These are phyloP conservation scores for Hymenopus coronatus DNA, from an alignment of 2,888 invertebrate genomes.

Conservation along the genomic window DNA sequence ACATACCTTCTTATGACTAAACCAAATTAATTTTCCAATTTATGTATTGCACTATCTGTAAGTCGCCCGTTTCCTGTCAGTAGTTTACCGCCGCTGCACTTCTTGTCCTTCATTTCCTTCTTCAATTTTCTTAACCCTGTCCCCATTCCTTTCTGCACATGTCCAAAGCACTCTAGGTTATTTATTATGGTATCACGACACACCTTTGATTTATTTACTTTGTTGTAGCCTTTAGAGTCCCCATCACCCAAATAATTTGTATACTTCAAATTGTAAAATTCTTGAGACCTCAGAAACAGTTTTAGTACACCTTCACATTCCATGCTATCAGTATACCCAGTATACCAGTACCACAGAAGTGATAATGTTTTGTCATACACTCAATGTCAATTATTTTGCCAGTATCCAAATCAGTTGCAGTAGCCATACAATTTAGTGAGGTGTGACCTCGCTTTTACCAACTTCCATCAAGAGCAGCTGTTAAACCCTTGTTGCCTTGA, in stretches of 20 bases:
- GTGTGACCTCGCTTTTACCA: neutral
- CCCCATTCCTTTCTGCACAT: too few relatives aligned
- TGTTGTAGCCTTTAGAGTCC: neutral
- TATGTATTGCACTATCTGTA: too few relatives aligned
- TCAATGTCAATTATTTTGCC: neutral
- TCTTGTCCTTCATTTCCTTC: too few relatives aligned
- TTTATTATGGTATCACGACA: too few relatives aligned
- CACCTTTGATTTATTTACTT: neutral
- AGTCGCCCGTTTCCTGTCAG: too few relatives aligned
- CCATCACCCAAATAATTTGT: neutral
- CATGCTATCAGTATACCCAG: neutral
- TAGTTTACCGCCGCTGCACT: too few relatives aligned
- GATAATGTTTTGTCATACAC: neutral
- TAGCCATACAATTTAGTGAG: neutral
- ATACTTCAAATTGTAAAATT: neutral
- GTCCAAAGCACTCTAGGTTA: too few relatives aligned
- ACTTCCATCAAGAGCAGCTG: neutral
- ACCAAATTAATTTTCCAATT: too few relatives aligned
- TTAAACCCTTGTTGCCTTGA: neutral
- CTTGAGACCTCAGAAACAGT: neutral
- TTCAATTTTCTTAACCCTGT: too few relatives aligned
- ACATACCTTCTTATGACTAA: too few relatives aligned
- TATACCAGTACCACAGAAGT: neutral
- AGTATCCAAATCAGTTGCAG: neutral
- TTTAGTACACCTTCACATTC: neutral